A percentile compares a stretch with the other conserved stretches of the same genome.
Conservation (phyloP, 2,113 vertebrate species). For the Glaucidium brasilianum region DNA sequence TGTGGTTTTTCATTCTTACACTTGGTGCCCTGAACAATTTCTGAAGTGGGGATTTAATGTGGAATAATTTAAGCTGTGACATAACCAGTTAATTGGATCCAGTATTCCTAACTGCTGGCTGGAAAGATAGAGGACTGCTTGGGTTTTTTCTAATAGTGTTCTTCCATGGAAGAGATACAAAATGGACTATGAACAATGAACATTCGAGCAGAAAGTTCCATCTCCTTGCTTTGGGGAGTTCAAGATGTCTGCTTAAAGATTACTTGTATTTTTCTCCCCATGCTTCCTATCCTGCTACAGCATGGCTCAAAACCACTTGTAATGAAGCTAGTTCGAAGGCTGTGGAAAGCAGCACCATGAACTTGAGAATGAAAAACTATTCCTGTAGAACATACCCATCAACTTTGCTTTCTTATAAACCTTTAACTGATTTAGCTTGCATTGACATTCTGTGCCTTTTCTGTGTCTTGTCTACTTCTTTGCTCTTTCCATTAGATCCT, state of each 20-base stretch:
- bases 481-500: slow-evolving; percentile 92
- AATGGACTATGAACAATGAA: not conserved
- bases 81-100: not conserved
- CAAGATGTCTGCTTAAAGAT: not conserved
- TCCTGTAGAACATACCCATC: slow-evolving; percentile 70
- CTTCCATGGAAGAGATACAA: not conserved
- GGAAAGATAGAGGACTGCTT: not conserved
- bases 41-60: not conserved
- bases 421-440: slow-evolving; percentile 85
- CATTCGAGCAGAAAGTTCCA: not conserved
- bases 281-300: not conserved
- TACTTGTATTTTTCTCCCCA: not conserved
- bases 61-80: not conserved
- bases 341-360: not conserved
- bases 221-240: not conserved
- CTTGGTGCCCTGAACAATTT: not conserved
- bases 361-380: slow-evolving; percentile 82
- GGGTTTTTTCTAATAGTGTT: not conserved
- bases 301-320: not conserved
- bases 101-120: not conserved
- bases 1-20: slow-evolving; percentile 82
- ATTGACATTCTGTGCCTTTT: slow-evolving; percentile 93
- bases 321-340: not conserved
- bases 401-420: slow-evolving; percentile 80
- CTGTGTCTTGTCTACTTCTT: slow-evolving; percentile 86